A percentile compares a stretch with the other conserved stretches of the same genome.
Conservation (phyloP, 1,140 invertebrate genomes). For the Ctenoplectra terminalis region DNA sequence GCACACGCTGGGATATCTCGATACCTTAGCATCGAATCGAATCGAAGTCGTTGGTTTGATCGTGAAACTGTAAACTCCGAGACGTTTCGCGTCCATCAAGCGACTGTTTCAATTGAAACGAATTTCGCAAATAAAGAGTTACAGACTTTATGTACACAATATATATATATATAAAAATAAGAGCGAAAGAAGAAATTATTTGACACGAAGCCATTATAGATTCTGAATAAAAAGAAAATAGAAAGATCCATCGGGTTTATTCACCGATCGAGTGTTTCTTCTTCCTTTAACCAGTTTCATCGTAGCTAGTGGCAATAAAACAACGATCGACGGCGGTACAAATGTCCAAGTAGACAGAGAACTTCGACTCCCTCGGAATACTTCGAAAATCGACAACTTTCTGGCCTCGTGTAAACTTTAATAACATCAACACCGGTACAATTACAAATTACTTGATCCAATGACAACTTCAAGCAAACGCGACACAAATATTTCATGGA, state of each 20-base stretch:
- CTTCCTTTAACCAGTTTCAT: background rate
- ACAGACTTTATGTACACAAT: background rate
- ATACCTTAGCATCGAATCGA: conserved; percentile 42
- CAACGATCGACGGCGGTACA: conserved; percentile 11
- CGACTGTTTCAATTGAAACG: background rate
- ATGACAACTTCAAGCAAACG: conserved; percentile 1
- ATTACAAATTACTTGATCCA: conserved; percentile 42
- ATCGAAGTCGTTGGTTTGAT: conserved; percentile 9
- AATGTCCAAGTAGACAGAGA: background rate
- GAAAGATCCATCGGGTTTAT: conserved; percentile 7
- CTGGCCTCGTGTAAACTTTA: conserved; percentile 9
- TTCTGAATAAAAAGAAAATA: background rate
- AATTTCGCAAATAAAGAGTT: background rate
- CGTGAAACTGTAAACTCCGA: conserved; percentile 20
- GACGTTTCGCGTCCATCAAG: background rate
- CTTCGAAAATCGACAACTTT: background rate
- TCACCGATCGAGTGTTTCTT: background rate
- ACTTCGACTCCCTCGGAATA: background rate
- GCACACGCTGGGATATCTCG: conserved; percentile 49
- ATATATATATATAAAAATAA: background rate
- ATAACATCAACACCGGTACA: background rate
- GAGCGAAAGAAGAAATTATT: background rate
- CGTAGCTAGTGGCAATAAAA: conserved; percentile 35
- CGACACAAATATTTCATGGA: background rate
- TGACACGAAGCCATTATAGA: background rate